A percentile compares a stretch with the other conserved stretches of the same genome.
phyloP scores from a whole-genome alignment of 2,113 vertebrate species.

The Gulo gulo region DNA sequence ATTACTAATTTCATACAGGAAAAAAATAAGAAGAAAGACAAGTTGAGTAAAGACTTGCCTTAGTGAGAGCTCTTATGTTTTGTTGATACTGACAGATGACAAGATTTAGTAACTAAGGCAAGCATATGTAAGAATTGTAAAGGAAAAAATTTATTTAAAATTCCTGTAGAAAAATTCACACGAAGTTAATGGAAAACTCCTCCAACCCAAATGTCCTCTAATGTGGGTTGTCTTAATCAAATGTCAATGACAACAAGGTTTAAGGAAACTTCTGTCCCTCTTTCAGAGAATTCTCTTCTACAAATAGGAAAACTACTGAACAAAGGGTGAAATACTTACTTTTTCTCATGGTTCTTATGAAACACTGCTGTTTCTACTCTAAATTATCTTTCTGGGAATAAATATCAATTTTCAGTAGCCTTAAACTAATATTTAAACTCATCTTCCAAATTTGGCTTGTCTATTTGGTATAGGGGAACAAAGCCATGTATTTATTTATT shows the following conservation, averaged over 20 bases:
- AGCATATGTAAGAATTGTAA: neutral
- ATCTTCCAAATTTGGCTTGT: neutral
- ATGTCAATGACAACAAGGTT: neutral
- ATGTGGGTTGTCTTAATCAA: neutral
- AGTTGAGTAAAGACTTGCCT: neutral
- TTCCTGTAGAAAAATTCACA: neutral
- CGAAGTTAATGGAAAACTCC: neutral
- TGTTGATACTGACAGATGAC: neutral
- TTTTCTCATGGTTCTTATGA: neutral
- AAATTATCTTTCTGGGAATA: neutral
- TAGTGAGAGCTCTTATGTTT: neutral
- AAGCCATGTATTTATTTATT: neutral
- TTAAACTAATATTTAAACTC: neutral
- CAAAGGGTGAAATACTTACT: neutral
- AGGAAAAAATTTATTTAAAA: neutral
- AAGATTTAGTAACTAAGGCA: neutral
- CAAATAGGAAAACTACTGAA: neutral
- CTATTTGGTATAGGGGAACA: neutral
- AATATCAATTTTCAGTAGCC: neutral
- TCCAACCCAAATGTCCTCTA: neutral
- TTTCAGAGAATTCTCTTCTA: neutral
- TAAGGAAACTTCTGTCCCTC: neutral
- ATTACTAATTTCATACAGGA: neutral
- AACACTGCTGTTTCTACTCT: neutral
- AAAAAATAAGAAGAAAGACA: neutral